These are phyloP conservation scores for Drosophila ezoana DNA, from an alignment of 2,888 invertebrate species.

Conservation along the genomic window DNA sequence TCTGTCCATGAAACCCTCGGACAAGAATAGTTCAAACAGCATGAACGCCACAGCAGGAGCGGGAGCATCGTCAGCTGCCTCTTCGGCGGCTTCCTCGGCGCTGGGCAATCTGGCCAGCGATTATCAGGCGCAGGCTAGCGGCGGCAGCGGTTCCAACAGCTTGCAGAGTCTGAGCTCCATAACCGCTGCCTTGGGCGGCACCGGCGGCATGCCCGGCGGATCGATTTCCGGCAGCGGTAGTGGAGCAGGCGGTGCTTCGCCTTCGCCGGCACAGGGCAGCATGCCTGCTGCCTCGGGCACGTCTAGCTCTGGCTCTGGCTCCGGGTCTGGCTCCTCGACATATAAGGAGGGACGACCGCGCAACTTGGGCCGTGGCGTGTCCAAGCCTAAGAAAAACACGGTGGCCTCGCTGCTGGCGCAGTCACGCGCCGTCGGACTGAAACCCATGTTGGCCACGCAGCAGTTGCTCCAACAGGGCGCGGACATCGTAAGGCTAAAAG, in stretches of 20 bases:
- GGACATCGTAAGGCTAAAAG: conserved; percentile 84
- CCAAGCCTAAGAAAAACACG: conserved; percentile 96
- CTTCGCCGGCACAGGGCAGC: conserved; percentile 57
- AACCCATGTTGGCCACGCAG: conserved; percentile 91
- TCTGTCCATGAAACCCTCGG: conserved; percentile 90
- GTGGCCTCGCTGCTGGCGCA: conserved; percentile 95
- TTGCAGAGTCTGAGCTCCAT: conserved; percentile 85
- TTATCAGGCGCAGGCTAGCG: conserved; percentile 52
- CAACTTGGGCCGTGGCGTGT: conserved; percentile 93
- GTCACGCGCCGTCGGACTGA: conserved; percentile 92
- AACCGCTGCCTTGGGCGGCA: conserved; percentile 84
- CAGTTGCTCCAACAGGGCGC: conserved; percentile 86
- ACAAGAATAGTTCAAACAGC: conserved; percentile 66
- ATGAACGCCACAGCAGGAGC: conserved; percentile 24
- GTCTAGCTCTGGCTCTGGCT: conserved; percentile 43
- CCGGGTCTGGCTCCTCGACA: conserved; percentile 55
- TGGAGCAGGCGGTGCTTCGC: conserved; percentile 61
- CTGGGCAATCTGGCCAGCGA: conserved; percentile 55
- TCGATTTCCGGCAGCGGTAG: conserved; percentile 71
- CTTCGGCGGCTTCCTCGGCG: conserved; percentile 18
- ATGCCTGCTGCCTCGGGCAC: conserved; percentile 52
- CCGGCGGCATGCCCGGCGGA: conserved; percentile 66
- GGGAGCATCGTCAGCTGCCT: neutral
- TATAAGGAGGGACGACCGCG: conserved; percentile 92
- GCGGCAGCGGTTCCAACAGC: conserved; percentile 79